Percentiles rank a stretch among this genome's conserved stretches.
Conservation (phyloP, 2,797 vertebrate genomes). For the Dryobates pubescens region DNA sequence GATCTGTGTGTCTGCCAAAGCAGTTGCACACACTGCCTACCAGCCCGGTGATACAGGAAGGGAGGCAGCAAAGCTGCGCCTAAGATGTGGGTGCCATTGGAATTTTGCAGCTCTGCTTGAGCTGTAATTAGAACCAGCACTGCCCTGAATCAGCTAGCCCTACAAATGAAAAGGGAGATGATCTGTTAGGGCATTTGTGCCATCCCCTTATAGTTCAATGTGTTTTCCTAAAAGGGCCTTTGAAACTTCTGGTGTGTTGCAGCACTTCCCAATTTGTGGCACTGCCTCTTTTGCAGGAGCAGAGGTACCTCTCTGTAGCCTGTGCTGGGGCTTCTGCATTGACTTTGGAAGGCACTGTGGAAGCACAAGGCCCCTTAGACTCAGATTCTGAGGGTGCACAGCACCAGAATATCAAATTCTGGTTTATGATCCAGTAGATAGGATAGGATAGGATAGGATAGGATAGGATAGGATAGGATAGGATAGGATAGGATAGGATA, state of each 20-base stretch:
- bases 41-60: slow-evolving; percentile 28
- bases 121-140: slow-evolving; percentile 40
- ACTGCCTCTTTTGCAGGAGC: neutral
- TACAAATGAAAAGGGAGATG: neutral
- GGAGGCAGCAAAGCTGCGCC: slow-evolving; percentile 22
- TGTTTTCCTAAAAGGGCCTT: neutral
- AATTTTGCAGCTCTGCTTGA: slow-evolving; percentile 60
- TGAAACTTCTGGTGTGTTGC: neutral
- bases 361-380: neutral
- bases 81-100: slow-evolving; percentile 56
- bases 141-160: neutral
- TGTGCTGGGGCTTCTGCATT: accelerated
- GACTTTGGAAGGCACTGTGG: accelerated
- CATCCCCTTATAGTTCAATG: neutral
- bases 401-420: neutral
- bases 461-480: too few species aligned
- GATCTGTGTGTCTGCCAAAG: slow-evolving; percentile 49
- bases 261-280: neutral
- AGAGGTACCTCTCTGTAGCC: accelerated
- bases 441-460: too few species aligned
- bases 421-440: neutral
- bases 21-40: slow-evolving; percentile 40
- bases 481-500: too few species aligned
- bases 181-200: neutral
- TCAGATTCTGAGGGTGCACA: neutral